These are phyloP conservation scores for Aplidium turbinatum DNA, from an alignment of 23 tunicate genomes.

Conservation along the genomic window DNA sequence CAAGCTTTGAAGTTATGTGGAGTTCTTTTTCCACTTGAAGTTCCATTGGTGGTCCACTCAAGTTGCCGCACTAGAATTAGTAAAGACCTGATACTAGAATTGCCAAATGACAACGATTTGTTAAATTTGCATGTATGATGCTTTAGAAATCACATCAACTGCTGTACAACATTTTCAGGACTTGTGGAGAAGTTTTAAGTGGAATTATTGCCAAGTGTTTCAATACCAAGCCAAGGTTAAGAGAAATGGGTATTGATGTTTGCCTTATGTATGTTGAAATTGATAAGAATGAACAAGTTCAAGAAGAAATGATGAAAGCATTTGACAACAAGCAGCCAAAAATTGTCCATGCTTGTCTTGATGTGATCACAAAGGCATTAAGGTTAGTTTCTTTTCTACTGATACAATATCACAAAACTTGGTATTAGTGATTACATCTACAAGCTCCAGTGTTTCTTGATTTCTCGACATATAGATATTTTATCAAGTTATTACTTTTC, in stretches of 20 bases:
- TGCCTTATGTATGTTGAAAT: slow-evolving; percentile 91
- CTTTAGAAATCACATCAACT: too few relatives aligned
- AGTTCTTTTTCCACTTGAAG: too few relatives aligned
- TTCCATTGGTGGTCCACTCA: too few relatives aligned
- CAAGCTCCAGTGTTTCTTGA: too few relatives aligned
- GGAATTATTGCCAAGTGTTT: slow-evolving; percentile 90
- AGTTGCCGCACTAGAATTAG: too few relatives aligned
- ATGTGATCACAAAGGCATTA: slow-evolving; percentile 51
- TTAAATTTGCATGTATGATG: too few relatives aligned
- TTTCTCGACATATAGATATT: too few relatives aligned
- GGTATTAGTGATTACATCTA: too few relatives aligned
- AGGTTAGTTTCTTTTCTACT: slow-evolving; percentile 38
- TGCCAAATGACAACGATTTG: too few relatives aligned
- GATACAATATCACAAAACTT: neutral
- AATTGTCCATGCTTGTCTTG: slow-evolving; percentile 80
- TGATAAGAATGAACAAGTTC: slow-evolving; percentile 75
- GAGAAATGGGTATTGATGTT: slow-evolving; percentile 74
- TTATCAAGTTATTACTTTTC: neutral
- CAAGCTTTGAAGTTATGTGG: too few relatives aligned
- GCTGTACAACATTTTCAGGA: slow-evolving; percentile 26
- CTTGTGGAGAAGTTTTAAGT: slow-evolving; percentile 72
- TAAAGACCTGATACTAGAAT: too few relatives aligned
- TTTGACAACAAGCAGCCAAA: slow-evolving; percentile 93
- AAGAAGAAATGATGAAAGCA: slow-evolving; percentile 83
- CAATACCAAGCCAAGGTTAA: slow-evolving; percentile 83